Evolutionary conservation across 2,113 vertebrate genomes (phyloP).

Genomic region (Solea senegalensis): DNA sequence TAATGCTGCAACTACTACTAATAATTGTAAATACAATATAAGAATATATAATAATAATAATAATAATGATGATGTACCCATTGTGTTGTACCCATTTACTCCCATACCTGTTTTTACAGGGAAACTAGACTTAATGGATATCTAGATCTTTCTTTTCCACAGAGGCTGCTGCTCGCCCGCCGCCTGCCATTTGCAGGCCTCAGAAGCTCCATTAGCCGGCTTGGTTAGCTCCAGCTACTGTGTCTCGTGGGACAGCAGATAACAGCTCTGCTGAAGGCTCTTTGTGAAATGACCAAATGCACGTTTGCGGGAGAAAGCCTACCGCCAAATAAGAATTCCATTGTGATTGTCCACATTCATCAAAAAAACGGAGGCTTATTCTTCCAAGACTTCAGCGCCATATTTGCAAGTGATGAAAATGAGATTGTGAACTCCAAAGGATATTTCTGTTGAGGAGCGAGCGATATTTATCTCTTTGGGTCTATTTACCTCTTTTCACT

Average conservation of each 20-base stretch:
- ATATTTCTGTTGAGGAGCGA: conserved; percentile 71
- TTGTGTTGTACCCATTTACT: conserved; percentile 19
- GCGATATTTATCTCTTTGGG: conserved; percentile 73
- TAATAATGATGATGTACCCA: neutral
- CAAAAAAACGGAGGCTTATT: conserved; percentile 63
- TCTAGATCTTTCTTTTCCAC: conserved; percentile 46
- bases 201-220: conserved; percentile 73
- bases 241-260: conserved; percentile 69
- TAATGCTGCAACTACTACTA: too few species aligned
- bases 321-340: conserved; percentile 61
- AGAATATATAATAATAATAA: neutral
- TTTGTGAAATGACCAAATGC: conserved; percentile 72
- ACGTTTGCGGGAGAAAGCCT: conserved; percentile 57
- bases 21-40: too few species aligned
- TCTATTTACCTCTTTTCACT: conserved; percentile 82
- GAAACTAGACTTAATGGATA: conserved; percentile 57
- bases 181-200: conserved; percentile 64
- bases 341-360: conserved; percentile 65
- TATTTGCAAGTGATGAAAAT: conserved; percentile 85
- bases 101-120: conserved; percentile 7
- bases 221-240: conserved; percentile 59
- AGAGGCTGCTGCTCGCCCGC: conserved; percentile 35
- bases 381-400: conserved; percentile 66
- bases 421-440: conserved; percentile 71
- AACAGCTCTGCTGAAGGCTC: conserved; percentile 56